Evolutionary conservation across 2,888 invertebrate genomes (phyloP), one percentile per base, ranked within the genome.

Genomic region (Herminia tarsipennalis): DNA sequence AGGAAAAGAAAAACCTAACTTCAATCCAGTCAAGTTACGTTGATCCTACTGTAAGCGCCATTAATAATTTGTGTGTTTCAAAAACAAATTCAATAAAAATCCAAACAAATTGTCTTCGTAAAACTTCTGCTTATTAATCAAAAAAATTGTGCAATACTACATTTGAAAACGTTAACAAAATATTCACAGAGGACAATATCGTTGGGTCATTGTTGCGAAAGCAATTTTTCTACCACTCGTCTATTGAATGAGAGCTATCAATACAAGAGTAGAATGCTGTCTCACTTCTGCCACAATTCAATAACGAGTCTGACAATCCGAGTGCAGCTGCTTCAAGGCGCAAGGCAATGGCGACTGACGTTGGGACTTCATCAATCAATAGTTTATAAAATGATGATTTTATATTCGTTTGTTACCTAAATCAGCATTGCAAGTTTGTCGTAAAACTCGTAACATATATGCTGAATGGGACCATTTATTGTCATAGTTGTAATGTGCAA

Each of bases 281-380:
- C 75, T 78, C 76, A 69, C 66, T 61, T 71, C 71, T 74, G 70
- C 76, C 74, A 76, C 86, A 78, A 81, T 81, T 83, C 81, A 86
- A 86, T 85, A 87, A 83, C 76, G 77, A 71, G 58, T 65, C 61
- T 56, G 62, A 60, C 62, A 66, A 66, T 68, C 46, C 56, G 49
- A 69, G 64, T 76, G 77, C 74, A 75, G 70, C 69, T 70, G 72
- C 56, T 52, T 54, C 42, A 41, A 14, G 54, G 67, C 50, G 56
- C 69, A 82, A 81, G 75, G 46, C 37, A 78, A 18, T 28, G 49
- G 60, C 76, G 66, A 27, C 1, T 21, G 10, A 20, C n/a, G 4
- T n/a, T 20, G 12, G 12, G 3, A 9, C 12, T n/a, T 28, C 9
- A 28, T 21, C 28, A 22, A 28, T 3, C 3, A 14, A 20, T 20